These are phyloP conservation scores for Amyelois transitella DNA, from an alignment of 1,140 invertebrate species.

Conservation along the genomic window DNA sequence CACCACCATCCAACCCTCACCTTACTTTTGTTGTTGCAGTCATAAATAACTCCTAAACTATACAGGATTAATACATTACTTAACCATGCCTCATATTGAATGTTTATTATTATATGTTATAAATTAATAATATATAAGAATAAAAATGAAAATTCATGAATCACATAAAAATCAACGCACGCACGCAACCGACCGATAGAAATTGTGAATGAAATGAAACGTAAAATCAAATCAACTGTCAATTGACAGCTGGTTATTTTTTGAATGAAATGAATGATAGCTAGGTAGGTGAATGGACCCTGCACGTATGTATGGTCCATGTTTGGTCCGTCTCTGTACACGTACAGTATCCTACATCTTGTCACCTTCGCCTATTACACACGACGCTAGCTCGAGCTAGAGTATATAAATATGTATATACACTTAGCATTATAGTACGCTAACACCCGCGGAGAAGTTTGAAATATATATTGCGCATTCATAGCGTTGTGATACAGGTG, in stretches of 20 bases:
- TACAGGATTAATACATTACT: conserved; percentile 29
- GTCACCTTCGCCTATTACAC: too few species aligned
- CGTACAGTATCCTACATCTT: too few species aligned
- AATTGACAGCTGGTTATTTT: conserved; percentile 2
- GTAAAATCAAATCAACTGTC: neutral
- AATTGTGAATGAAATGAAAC: conserved; percentile 1
- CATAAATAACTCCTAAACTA: conserved; percentile 2
- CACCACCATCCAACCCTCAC: conserved; percentile 39
- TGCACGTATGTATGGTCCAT: too few species aligned
- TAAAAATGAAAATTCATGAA: conserved; percentile 49
- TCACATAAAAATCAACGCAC: conserved; percentile 55
- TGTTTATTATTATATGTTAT: conserved; percentile 18
- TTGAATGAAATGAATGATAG: neutral
- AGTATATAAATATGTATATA: too few species aligned
- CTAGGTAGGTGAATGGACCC: too few species aligned
- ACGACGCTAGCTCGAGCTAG: too few species aligned
- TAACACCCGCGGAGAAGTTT: too few species aligned
- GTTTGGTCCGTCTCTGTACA: too few species aligned
- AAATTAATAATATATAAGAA: conserved; percentile 27
- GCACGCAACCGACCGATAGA: conserved; percentile 12
- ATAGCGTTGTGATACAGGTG: too few species aligned
- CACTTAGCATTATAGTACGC: too few species aligned
- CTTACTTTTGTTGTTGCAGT: conserved; percentile 29
- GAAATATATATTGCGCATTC: too few species aligned
- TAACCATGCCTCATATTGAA: conserved; percentile 36